Conservation (phyloP, 2,113 vertebrate genomes). For the Ptychochromis oligacanthus region DNA sequence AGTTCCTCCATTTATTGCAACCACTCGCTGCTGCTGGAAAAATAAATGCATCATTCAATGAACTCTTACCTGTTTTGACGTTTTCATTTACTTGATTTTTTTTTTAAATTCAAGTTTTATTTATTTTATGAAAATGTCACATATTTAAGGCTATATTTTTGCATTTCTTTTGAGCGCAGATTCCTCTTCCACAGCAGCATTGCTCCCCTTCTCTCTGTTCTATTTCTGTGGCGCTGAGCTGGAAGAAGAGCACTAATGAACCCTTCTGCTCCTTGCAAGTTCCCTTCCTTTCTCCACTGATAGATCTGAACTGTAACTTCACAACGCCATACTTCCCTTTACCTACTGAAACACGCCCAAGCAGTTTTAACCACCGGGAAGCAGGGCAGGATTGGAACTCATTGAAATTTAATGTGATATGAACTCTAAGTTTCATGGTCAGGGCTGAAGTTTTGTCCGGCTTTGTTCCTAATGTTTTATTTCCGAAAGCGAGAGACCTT, state of each 20-base stretch:
- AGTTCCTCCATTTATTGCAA: neutral
- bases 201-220: slow-evolving; percentile 6
- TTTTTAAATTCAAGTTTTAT: neutral
- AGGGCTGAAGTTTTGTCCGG: slow-evolving; percentile 4
- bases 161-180: neutral
- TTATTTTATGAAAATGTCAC: neutral
- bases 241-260: slow-evolving; percentile 51
- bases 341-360: neutral
- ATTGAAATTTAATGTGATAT: slow-evolving; percentile 19
- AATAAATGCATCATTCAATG: neutral
- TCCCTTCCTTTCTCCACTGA: slow-evolving; percentile 14
- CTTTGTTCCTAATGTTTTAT: slow-evolving; percentile 32
- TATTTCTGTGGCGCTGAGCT: slow-evolving; percentile 33
- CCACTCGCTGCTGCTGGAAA: neutral
- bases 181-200: neutral
- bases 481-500: slow-evolving; percentile 1
- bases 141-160: neutral
- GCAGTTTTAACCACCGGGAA: slow-evolving; percentile 16
- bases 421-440: slow-evolving; percentile 4
- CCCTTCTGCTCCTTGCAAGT: slow-evolving; percentile 23
- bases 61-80: neutral
- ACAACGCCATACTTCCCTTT: neutral
- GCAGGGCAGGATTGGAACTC: neutral
- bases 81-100: neutral
- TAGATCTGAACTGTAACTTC: slow-evolving; percentile 39